phyloP scores from a whole-genome alignment of 1,140 invertebrate genomes.

The Arion vulgaris region DNA sequence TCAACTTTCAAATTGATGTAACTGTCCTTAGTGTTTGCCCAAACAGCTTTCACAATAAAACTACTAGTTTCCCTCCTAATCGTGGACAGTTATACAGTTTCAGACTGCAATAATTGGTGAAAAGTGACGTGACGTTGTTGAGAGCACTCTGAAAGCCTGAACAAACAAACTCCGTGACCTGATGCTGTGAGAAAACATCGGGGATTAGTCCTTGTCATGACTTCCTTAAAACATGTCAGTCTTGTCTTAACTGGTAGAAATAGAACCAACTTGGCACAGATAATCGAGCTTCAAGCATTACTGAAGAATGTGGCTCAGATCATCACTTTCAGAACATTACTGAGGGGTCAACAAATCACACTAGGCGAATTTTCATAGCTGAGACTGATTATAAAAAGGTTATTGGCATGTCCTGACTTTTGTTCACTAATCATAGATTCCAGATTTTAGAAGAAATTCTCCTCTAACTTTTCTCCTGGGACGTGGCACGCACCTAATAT shows the following conservation, averaged over 20 bases:
- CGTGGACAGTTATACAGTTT: too few species aligned
- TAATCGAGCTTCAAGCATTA: too few species aligned
- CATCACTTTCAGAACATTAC: background rate
- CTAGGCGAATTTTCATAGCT: background rate
- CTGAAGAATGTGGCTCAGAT: background rate
- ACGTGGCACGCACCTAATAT: background rate
- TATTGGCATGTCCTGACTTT: background rate
- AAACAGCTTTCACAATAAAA: too few species aligned
- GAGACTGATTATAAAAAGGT: background rate
- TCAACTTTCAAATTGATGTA: too few species aligned
- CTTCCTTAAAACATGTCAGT: background rate
- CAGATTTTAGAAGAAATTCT: too few species aligned
- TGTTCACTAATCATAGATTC: background rate
- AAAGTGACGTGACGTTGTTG: too few species aligned
- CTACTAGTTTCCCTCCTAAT: too few species aligned
- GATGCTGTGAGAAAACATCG: background rate
- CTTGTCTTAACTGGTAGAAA: background rate
- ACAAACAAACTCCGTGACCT: background rate
- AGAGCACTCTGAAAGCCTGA: background rate
- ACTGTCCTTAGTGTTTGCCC: too few species aligned
- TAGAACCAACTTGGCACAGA: too few species aligned
- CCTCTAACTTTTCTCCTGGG: background rate
- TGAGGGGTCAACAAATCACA: background rate
- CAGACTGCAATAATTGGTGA: too few species aligned
- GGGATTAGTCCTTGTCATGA: background rate